Evolutionary conservation across 2,888 invertebrate species (phyloP).

Genomic region (Drosophila prostipennis): DNA sequence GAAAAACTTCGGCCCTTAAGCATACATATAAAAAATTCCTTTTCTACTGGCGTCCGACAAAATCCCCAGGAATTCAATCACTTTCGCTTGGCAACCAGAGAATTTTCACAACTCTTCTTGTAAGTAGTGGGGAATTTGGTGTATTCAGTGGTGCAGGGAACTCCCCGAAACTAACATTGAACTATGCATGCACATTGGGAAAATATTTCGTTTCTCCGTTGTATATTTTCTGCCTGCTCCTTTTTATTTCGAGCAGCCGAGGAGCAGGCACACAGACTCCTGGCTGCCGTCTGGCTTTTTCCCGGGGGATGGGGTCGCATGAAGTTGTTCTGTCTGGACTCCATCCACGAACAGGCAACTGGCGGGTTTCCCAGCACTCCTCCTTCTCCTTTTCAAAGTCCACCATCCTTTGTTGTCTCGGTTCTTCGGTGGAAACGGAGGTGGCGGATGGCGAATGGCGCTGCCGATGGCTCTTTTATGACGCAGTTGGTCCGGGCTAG

Average conservation of each 20-base stretch:
- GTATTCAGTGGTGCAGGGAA: slow-evolving; percentile 13
- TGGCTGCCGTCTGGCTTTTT: slow-evolving; percentile 34
- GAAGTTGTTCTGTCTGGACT: slow-evolving; percentile 57
- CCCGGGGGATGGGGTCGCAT: slow-evolving; percentile 49
- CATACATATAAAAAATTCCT: slow-evolving; percentile 24
- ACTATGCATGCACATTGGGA: slow-evolving; percentile 45
- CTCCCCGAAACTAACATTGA: slow-evolving; percentile 34
- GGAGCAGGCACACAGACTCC: slow-evolving; percentile 17
- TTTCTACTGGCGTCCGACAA: slow-evolving; percentile 24
- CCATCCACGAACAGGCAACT: slow-evolving; percentile 48
- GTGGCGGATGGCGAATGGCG: slow-evolving; percentile 11
- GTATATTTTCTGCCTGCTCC: slow-evolving; percentile 13
- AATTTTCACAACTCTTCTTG: slow-evolving; percentile 23
- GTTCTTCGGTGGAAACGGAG: slow-evolving; percentile 55
- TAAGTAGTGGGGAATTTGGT: slow-evolving; percentile 16
- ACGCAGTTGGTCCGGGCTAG: slow-evolving; percentile 42
- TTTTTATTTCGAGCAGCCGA: slow-evolving; percentile 10
- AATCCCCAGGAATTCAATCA: slow-evolving; percentile 64
- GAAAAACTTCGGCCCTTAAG: slow-evolving; percentile 4
- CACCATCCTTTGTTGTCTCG: slow-evolving; percentile 71
- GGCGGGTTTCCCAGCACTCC: slow-evolving; percentile 43
- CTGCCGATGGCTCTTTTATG: slow-evolving; percentile 50
- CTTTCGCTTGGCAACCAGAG: slow-evolving; percentile 58
- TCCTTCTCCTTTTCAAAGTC: neutral
- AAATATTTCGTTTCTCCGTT: slow-evolving; percentile 41